Base-by-base conservation (phyloP, 37 sponge, comb jelly and placozoan species). In the Spongilla lacustris region DNA sequence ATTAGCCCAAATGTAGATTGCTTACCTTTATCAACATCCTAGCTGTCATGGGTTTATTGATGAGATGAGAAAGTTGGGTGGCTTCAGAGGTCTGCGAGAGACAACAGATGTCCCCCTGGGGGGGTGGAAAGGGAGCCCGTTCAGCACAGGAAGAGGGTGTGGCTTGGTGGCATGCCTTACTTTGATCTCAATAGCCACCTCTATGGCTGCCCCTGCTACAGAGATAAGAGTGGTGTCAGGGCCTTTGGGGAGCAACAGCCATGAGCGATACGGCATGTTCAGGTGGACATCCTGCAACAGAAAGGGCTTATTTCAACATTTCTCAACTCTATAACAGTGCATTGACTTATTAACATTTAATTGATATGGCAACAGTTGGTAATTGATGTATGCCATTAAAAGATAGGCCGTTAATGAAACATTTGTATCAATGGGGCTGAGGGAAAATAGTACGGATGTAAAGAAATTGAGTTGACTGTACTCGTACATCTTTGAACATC, bases 211-310 rank as follows among this genome's bases (percentile, higher is more conserved):
- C 25, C 91, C 94, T 5, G 58, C 81, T 0, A 96, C 77, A n/a
- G 81, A 89, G 74, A 93, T 71, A n/a, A 76, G 41, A 19, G 86
- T 90, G 86, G 78, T 80, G 67, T 88, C 79, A 8, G 50, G 38
- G 11, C 87, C 96, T 4, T 70, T 24, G 23, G 96, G 91, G 9
- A 84, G 38, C 35, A 93, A 34, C 67, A 86, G 85, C 96, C 96
- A 96, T n/a, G 80, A 69, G 66, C 84, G 92, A 74, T 92, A 96
- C 0, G 96, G 96, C 87, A 93, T 84, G 84, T 96, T 96, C 50
- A 26, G 35, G 75, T 96, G 91, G 21, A 34, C 33, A 74, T 96
- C 94, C 92, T 86, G 22, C 8, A 8, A 46, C 25, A 48, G 21
- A 11, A 50, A n/a, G 12, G 5, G 58, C 4, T 6, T 31, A 50